A percentile compares a stretch with the other conserved stretches of the same genome.
These are phyloP conservation scores for Griposia aprilina DNA, from an alignment of 2,888 invertebrate genomes.

Conservation along the genomic window DNA sequence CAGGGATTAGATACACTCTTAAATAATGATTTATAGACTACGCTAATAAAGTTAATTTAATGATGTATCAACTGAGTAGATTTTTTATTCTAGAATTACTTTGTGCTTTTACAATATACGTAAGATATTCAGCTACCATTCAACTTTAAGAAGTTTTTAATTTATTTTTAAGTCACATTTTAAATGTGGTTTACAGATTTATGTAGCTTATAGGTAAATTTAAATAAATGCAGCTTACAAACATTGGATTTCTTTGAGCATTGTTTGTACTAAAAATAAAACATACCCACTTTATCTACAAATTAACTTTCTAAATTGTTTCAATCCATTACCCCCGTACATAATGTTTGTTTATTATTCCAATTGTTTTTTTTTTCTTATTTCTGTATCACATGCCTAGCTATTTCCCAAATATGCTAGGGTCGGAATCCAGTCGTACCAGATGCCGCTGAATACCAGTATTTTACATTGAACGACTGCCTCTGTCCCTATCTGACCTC, in stretches of 20 bases:
- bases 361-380: too few relatives aligned
- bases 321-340: background rate
- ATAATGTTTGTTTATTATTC: too few relatives aligned
- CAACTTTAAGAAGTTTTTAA: background rate
- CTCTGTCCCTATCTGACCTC: too few relatives aligned
- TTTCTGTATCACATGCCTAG: background rate
- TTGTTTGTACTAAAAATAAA: background rate
- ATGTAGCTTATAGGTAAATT: background rate
- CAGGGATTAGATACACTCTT: background rate
- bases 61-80: background rate
- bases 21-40: background rate
- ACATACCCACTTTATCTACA: background rate
- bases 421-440: background rate
- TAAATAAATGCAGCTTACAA: background rate
- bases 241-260: background rate
- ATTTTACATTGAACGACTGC: too few relatives aligned
- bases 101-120: background rate
- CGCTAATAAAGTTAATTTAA: background rate
- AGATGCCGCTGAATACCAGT: background rate
- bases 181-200: background rate
- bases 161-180: background rate
- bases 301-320: background rate
- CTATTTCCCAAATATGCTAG: background rate
- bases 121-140: background rate
- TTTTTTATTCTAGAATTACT: background rate